phyloP scores from a whole-genome alignment of 2,797 vertebrate genomes.

The Vireo griseus region DNA sequence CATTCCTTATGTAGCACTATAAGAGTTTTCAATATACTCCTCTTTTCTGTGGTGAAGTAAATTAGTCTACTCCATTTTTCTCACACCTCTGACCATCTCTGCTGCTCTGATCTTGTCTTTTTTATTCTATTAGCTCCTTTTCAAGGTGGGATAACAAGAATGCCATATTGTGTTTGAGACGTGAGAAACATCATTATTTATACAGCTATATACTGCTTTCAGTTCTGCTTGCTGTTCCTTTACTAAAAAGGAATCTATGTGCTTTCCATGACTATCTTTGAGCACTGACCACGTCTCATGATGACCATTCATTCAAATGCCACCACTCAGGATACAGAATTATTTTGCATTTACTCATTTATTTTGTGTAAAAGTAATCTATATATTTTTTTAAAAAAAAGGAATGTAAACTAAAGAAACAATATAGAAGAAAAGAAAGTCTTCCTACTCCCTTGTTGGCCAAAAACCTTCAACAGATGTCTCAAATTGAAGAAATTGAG shows the following conservation, averaged over 20 bases:
- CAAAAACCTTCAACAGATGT: not conserved
- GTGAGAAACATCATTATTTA: not conserved
- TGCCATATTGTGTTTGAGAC: not conserved
- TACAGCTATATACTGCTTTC: not conserved
- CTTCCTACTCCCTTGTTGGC: not conserved
- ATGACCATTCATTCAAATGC: not conserved
- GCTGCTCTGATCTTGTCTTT: not conserved
- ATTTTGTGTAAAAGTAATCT: not conserved
- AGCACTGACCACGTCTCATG: not conserved
- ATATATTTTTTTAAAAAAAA: not conserved
- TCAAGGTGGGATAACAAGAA: not conserved
- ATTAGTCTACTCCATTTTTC: not conserved
- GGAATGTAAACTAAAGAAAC: not conserved
- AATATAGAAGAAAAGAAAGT: not conserved
- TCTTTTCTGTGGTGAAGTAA: not conserved
- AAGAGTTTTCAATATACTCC: not conserved
- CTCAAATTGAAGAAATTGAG: not conserved
- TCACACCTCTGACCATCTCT: not conserved
- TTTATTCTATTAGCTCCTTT: not conserved
- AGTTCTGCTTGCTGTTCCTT: not conserved
- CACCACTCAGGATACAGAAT: not conserved
- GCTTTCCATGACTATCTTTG: not conserved
- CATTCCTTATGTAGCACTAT: fast-evolving
- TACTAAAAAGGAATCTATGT: not conserved
- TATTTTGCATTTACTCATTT: not conserved